These are phyloP conservation scores for Pyrrhosoma nymphula DNA, from an alignment of 2,888 invertebrate species.

Conservation along the genomic window DNA sequence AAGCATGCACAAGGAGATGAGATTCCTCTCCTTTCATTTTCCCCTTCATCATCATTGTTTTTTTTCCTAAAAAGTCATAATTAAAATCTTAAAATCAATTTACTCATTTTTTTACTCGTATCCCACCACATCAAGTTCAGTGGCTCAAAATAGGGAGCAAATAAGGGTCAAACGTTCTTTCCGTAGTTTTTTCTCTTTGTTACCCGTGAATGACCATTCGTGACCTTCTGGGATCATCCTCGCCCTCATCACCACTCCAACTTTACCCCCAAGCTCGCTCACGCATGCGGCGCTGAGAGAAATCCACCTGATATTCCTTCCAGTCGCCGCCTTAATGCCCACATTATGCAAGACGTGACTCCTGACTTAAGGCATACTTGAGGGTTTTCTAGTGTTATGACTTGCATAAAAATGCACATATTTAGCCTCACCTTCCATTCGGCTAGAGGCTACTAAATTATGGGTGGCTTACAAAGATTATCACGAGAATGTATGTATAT, in stretches of 20 bases:
- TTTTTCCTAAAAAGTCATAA: no score
- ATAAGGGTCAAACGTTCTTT: not conserved
- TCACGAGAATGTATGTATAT: not conserved
- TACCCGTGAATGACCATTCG: not conserved
- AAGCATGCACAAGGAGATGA: no score
- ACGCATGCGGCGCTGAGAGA: not conserved
- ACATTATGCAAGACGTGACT: conserved; percentile 1
- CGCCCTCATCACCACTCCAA: not conserved
- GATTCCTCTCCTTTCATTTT: no score
- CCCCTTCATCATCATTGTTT: no score
- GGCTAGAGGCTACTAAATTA: not conserved
- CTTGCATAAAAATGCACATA: not conserved
- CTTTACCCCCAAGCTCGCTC: not conserved
- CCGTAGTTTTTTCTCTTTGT: not conserved
- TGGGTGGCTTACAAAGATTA: not conserved
- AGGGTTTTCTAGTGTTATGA: not conserved
- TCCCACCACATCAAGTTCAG: no score
- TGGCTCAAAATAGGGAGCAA: no score
- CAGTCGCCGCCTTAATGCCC: not conserved
- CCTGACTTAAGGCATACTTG: not conserved
- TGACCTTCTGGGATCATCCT: not conserved
- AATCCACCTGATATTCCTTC: not conserved
- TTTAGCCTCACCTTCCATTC: not conserved
- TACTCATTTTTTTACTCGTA: no score
- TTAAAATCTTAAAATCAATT: no score